Conservation (phyloP, 1,140 invertebrate species). For the Phthorimaea operculella region DNA sequence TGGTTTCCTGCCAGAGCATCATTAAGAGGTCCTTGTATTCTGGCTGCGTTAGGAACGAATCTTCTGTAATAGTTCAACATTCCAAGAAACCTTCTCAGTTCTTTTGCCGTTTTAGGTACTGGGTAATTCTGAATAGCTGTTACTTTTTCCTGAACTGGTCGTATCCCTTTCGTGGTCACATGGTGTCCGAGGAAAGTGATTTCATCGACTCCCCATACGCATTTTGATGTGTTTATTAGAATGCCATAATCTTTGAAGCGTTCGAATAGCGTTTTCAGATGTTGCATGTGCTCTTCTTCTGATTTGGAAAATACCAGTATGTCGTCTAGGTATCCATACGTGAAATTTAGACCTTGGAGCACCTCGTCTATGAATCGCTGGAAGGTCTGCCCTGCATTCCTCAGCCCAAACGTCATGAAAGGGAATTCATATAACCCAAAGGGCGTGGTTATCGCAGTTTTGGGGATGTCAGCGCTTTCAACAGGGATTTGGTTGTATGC, state of each 20-base stretch:
- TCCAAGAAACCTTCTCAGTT: neutral
- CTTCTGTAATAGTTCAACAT: neutral
- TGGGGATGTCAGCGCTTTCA: slow-evolving; percentile 2
- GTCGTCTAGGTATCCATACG: slow-evolving; percentile 54
- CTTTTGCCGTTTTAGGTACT: neutral
- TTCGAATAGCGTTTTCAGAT: slow-evolving; percentile 24
- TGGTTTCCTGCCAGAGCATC: neutral
- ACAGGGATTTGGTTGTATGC: slow-evolving; percentile 18
- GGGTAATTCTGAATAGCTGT: neutral
- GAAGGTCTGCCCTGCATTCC: too few species aligned
- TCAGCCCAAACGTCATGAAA: slow-evolving; percentile 37
- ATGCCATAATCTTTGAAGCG: slow-evolving; percentile 27
- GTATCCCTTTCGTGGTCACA: neutral
- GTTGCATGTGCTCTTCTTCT: slow-evolving; percentile 27
- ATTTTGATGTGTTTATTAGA: slow-evolving; percentile 24
- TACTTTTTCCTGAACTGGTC: neutral
- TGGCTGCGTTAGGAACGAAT: neutral
- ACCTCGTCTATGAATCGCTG: too few species aligned
- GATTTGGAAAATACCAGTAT: slow-evolving; percentile 35
- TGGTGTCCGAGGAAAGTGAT: neutral
- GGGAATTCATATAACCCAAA: slow-evolving; percentile 24
- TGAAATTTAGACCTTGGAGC: too few species aligned
- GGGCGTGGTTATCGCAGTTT: slow-evolving; percentile 31
- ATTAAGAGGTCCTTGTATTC: neutral
- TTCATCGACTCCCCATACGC: slow-evolving; percentile 12